Percentiles rank a stretch among this genome's conserved stretches.
These are phyloP conservation scores for Mycetomoellerius zeteki DNA, from an alignment of 1,140 invertebrate genomes.

Conservation along the genomic window DNA sequence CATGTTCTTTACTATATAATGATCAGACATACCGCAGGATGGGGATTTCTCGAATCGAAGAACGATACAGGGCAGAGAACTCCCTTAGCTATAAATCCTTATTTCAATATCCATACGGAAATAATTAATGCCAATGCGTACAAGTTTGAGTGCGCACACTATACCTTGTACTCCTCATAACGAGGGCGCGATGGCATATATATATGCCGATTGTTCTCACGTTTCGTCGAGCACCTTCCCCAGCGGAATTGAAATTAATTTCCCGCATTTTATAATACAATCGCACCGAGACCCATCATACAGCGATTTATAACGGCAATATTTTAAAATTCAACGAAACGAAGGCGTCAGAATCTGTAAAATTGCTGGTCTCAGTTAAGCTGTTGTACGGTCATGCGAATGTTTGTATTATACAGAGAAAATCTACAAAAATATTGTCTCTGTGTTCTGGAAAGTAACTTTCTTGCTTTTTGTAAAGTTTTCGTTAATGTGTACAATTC, in stretches of 20 bases:
- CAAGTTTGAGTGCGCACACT: slow-evolving; percentile 28
- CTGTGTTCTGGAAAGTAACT: neutral
- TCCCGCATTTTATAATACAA: slow-evolving; percentile 83
- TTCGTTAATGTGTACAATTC: neutral
- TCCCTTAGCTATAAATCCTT: slow-evolving; percentile 73
- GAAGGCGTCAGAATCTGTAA: neutral
- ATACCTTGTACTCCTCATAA: neutral
- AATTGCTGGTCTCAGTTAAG: slow-evolving; percentile 15
- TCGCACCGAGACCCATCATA: slow-evolving; percentile 68
- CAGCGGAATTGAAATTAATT: slow-evolving; percentile 82
- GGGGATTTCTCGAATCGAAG: slow-evolving; percentile 38
- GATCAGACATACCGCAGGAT: slow-evolving; percentile 21
- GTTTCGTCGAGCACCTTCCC: slow-evolving; percentile 50
- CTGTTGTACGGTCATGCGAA: neutral
- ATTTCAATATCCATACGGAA: slow-evolving; percentile 73
- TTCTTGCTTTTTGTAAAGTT: neutral
- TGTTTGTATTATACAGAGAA: neutral
- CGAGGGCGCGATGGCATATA: slow-evolving; percentile 4
- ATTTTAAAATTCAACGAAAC: slow-evolving; percentile 67
- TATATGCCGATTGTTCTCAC: slow-evolving; percentile 70
- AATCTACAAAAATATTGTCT: slow-evolving; percentile 9
- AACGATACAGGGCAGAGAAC: slow-evolving; percentile 27
- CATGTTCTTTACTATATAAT: neutral
- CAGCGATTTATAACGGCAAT: slow-evolving; percentile 80
- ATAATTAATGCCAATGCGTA: slow-evolving; percentile 67